Evolutionary conservation across 2,797 vertebrate species (phyloP).

Genomic region (Acanthopagrus latus): DNA sequence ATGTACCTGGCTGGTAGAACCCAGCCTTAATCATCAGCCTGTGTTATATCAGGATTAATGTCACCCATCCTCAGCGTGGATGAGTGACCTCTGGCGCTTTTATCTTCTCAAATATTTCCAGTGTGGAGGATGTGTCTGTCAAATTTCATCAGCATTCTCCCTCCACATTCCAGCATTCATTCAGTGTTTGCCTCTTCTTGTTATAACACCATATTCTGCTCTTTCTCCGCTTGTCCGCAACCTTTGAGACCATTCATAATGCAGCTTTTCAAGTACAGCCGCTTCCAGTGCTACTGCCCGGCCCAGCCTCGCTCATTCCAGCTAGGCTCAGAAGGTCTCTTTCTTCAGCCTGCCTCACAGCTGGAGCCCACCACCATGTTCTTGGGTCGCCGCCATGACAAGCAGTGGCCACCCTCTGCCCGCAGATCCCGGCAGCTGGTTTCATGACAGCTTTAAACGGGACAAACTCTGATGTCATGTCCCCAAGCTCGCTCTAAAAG

Average conservation of each 20-base stretch:
- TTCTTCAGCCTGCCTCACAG: constrained; percentile 5
- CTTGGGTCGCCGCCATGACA: constrained; percentile 28
- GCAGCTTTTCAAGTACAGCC: neutral
- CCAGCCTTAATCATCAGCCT: too few species aligned
- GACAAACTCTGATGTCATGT: constrained; percentile 36
- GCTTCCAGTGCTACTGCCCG: neutral
- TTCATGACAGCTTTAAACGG: constrained; percentile 36
- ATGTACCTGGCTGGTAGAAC: too few species aligned
- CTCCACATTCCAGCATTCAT: neutral
- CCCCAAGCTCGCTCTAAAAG: constrained; percentile 30
- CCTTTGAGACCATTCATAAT: neutral
- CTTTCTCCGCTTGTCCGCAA: neutral
- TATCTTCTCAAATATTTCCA: constrained; percentile 16
- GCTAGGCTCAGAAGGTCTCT: neutral
- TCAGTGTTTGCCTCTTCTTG: neutral
- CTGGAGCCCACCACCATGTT: constrained; percentile 4
- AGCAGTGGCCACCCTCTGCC: constrained; percentile 37
- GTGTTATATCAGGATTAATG: too few species aligned
- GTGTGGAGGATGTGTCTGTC: neutral
- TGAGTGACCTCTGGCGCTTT: neutral
- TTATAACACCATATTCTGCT: neutral
- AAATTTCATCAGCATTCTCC: constrained; percentile 7
- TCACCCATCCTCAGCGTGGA: too few species aligned
- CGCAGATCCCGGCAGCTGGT: constrained; percentile 45
- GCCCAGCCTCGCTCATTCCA: neutral